These are phyloP conservation scores for Parus major DNA, from an alignment of 2,113 vertebrate genomes.

Conservation along the genomic window DNA sequence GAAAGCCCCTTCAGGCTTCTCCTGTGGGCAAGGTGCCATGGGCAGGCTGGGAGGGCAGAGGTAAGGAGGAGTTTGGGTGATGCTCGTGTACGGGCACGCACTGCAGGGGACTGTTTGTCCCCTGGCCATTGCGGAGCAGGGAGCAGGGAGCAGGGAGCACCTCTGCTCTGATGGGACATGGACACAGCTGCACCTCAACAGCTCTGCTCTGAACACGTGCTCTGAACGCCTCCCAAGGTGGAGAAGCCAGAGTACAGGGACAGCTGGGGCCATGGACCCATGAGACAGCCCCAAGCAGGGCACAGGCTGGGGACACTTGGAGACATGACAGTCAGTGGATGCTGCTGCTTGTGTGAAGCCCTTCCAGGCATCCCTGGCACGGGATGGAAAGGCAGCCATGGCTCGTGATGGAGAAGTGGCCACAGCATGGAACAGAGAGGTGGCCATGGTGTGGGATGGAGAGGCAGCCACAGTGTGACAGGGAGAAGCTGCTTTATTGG, in stretches of 20 bases:
- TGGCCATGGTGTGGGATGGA: background rate
- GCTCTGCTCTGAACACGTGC: background rate
- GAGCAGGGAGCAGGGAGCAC: background rate
- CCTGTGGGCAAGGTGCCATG: background rate
- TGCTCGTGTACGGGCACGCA: accelerated
- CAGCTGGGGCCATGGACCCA: background rate
- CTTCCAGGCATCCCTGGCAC: background rate
- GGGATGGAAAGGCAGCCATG: background rate
- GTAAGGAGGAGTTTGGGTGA: background rate
- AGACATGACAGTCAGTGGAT: accelerated
- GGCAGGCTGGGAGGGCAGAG: accelerated
- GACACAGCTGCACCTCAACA: accelerated
- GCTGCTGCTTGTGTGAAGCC: background rate
- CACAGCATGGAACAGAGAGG: background rate
- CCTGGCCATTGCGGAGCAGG: background rate
- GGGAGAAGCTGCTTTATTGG: constrained; percentile 59
- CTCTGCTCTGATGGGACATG: accelerated
- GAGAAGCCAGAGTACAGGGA: background rate
- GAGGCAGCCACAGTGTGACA: accelerated
- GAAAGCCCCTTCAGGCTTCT: background rate
- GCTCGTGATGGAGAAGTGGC: background rate
- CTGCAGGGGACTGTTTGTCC: background rate
- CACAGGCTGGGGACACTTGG: background rate
- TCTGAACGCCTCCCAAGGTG: no score
- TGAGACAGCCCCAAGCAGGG: background rate